Percentiles rank a stretch among this genome's conserved stretches.
Conservation (phyloP, 2,888 invertebrate species). For the Leistus spinibarbis region DNA sequence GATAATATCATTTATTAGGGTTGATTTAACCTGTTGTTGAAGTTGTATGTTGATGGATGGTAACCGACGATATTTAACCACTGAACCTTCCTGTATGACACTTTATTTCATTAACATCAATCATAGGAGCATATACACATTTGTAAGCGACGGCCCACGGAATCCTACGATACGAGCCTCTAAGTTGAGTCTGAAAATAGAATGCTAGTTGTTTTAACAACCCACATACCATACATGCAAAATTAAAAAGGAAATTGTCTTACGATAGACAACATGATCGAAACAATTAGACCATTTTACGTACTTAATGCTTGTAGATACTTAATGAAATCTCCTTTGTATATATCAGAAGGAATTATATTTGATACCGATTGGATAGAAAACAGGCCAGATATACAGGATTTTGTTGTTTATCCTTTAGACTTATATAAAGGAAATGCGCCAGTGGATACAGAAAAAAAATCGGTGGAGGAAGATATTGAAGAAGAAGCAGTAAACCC, state of each 20-base stretch:
- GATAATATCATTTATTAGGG: no score
- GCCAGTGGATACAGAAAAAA: neutral
- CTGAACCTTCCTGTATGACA: no score
- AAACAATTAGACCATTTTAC: slow-evolving; percentile 41
- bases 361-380: neutral
- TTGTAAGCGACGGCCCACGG: no score
- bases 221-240: slow-evolving; percentile 42
- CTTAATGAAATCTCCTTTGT: slow-evolving; percentile 29
- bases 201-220: slow-evolving; percentile 40
- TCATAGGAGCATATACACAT: no score
- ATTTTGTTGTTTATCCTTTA: neutral
- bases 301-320: slow-evolving; percentile 41
- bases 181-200: slow-evolving; percentile 41
- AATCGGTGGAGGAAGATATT: neutral
- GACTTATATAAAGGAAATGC: neutral
- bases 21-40: no score
- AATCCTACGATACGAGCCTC: no score
- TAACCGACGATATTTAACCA: no score
- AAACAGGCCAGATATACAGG: neutral
- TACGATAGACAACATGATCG: slow-evolving; percentile 32
- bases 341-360: neutral
- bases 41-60: no score
- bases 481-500: slow-evolving; percentile 37
- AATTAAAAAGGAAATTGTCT: slow-evolving; percentile 34
- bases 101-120: no score